Conservation (phyloP, 1,140 invertebrate species). For the Nasonia longicornis region DNA sequence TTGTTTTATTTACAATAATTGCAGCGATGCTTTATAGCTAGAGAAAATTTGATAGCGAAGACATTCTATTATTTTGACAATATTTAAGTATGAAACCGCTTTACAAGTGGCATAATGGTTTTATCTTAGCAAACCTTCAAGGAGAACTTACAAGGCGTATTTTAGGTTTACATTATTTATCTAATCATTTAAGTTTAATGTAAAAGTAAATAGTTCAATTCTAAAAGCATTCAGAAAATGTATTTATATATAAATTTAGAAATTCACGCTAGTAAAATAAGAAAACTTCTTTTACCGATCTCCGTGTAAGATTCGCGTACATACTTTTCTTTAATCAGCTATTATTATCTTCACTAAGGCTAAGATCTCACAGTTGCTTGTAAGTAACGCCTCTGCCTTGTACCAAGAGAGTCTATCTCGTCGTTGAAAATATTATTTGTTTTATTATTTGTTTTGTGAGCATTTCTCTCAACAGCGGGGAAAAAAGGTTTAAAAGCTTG, state of each 20-base stretch:
- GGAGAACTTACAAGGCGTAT: slow-evolving; percentile 30
- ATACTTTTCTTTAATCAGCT: neutral
- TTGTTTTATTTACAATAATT: slow-evolving; percentile 42
- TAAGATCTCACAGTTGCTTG: slow-evolving; percentile 13
- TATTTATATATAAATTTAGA: neutral
- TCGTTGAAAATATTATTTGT: slow-evolving; percentile 9
- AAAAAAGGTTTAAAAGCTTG: slow-evolving; percentile 15
- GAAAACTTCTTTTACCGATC: neutral
- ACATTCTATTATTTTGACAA: slow-evolving; percentile 6
- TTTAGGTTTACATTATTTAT: neutral
- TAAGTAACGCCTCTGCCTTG: neutral
- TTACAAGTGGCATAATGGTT: slow-evolving; percentile 33
- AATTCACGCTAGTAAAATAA: neutral
- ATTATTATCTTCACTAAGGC: slow-evolving; percentile 34
- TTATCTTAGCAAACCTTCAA: slow-evolving; percentile 45
- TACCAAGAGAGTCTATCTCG: neutral
- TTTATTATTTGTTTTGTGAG: slow-evolving; percentile 17
- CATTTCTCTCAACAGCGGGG: slow-evolving; percentile 13
- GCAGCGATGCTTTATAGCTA: neutral
- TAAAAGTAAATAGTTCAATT: neutral
- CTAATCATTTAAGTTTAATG: neutral
- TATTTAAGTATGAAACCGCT: slow-evolving; percentile 55
- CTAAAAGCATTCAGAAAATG: neutral
- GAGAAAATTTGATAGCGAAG: neutral
- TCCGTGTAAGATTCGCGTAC: slow-evolving; percentile 45